phyloP scores from a whole-genome alignment of 1,140 invertebrate species.

The Yoshiicerus persimilis region DNA sequence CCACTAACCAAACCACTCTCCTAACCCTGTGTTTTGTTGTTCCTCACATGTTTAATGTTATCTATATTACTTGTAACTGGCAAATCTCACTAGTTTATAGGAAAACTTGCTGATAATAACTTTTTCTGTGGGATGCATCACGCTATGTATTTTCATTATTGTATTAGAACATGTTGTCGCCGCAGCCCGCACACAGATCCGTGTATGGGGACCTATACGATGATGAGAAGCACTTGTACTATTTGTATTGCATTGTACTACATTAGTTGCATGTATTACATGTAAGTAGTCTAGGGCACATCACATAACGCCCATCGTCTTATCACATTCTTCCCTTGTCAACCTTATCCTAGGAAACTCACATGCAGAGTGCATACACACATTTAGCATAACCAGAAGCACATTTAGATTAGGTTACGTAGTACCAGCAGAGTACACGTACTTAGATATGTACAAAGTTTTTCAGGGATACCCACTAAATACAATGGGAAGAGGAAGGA shows the following conservation, averaged over 20 bases:
- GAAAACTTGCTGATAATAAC: neutral
- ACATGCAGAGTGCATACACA: neutral
- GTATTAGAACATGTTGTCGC: neutral
- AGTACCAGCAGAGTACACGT: too few relatives aligned
- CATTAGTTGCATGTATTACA: neutral
- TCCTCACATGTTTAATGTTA: neutral
- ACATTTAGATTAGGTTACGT: neutral
- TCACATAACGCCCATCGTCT: slow-evolving; percentile 13
- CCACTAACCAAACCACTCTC: too few relatives aligned
- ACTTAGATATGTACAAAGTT: neutral
- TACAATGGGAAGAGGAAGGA: neutral
- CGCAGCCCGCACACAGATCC: neutral
- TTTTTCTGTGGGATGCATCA: neutral
- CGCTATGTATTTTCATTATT: neutral
- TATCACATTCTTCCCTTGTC: slow-evolving; percentile 9
- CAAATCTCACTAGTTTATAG: neutral
- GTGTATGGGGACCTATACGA: neutral
- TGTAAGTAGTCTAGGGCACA: neutral
- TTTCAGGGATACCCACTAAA: neutral
- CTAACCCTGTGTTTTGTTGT: neutral
- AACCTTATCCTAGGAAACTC: slow-evolving; percentile 4
- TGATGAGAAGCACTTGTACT: neutral
- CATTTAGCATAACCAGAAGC: neutral
- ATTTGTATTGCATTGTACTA: neutral
- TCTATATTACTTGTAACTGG: neutral